These are phyloP conservation scores for Acleris sparsana DNA, from an alignment of 2,888 invertebrate species.

Conservation along the genomic window DNA sequence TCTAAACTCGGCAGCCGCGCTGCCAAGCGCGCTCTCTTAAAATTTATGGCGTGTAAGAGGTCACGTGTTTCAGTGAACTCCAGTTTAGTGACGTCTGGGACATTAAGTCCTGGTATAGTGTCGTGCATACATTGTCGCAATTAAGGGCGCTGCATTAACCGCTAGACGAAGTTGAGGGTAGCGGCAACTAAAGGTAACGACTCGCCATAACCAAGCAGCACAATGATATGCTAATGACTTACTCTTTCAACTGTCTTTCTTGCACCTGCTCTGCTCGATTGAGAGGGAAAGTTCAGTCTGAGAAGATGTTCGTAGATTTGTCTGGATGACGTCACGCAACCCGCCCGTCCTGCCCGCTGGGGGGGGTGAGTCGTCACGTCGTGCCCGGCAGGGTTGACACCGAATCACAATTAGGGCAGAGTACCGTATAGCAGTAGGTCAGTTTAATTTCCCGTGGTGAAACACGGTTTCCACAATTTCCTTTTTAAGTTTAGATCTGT, in stretches of 20 bases:
- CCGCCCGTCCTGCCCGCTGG: not conserved
- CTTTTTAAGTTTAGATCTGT: not conserved
- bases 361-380: conserved; percentile 8
- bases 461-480: not conserved
- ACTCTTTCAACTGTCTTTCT: not conserved
- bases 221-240: not conserved
- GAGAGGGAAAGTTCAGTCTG: conserved; percentile 11
- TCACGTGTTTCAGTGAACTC: too few species aligned
- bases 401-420: not conserved
- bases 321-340: conserved; percentile 35
- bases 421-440: not conserved
- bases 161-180: not conserved
- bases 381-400: conserved; percentile 15
- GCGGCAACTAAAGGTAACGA: conserved; percentile 17
- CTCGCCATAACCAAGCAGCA: not conserved
- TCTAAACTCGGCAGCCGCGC: too few species aligned
- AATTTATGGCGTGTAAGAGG: too few species aligned
- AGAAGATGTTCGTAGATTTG: not conserved
- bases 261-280: not conserved
- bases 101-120: not conserved
- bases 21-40: too few species aligned
- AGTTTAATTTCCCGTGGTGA: not conserved
- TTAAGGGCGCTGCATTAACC: conserved; percentile 6
- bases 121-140: not conserved
- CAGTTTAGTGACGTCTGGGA: too few species aligned